Evolutionary conservation across 2,113 vertebrate genomes (phyloP), one percentile per base, ranked within the genome.

Genomic region (Prunella fulvescens): DNA sequence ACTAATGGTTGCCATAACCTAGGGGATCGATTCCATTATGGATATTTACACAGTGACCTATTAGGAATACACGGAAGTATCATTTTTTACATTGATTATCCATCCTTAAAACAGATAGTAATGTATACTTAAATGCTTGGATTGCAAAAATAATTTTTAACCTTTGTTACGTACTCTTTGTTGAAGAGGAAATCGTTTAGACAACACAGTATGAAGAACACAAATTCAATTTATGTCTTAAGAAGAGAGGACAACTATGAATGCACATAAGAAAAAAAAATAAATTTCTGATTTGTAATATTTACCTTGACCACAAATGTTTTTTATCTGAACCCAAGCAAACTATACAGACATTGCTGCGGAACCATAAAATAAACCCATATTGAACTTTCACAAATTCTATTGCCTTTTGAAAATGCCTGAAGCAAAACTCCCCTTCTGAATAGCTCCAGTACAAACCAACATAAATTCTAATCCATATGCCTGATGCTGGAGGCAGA

Each of bases 31-130:
- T 98, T 96, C 92, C 94, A 97, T 97, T 97, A 97, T 82, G 91
- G 96, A 97, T 98, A 98, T 97, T 98, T 98, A 98, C 96, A 95
- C 95, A 97, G 87, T 54, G 77, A 97, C 96, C 96, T 92, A 96
- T 95, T 95, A 95, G 94, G 89, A 95, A 97, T 96, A 97, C 95
- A 97, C 25, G 50, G 85, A 96, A 84, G 81, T 95, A 94, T 96
- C 69, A 95, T 97, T 96, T 97, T 95, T 85, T 82, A 93, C 97
- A 97, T 96, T 97, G 97, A 98, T 96, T 96, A 93, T 70, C 80
- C 60, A 95, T 96, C 81, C 89, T 96, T 92, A 97, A 96, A 97
- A 97, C 83, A 96, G 95, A 97, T 96, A 96, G 81, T 87, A 97
- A 51, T 81, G 88, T 93, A 94, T 85, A 95, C 94, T 96, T 96